Conservation (phyloP, 2,113 vertebrate genomes). For the Paramormyrops kingsleyae region DNA sequence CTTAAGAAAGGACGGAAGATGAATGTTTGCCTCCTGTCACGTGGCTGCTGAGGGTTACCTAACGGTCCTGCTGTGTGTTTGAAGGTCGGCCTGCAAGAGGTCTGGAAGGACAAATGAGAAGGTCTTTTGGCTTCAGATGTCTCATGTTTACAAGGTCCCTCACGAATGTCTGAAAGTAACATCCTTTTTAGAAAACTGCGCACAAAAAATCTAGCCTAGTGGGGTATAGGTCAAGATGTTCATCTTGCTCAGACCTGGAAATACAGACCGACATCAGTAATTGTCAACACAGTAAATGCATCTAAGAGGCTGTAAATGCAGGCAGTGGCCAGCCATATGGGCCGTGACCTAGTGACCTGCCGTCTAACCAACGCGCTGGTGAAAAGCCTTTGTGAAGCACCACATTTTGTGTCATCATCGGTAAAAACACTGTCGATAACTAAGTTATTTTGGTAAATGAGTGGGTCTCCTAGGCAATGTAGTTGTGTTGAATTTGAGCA, state of each 20-base stretch:
- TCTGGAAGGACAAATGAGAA: conserved; percentile 70
- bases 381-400: not conserved
- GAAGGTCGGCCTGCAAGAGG: conserved; percentile 76
- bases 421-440: not conserved
- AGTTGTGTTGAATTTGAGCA: not conserved
- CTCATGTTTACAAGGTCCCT: conserved; percentile 54
- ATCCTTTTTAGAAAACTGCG: conserved; percentile 31
- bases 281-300: not conserved
- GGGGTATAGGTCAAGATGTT: conserved; percentile 51
- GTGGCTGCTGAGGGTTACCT: conserved; percentile 81
- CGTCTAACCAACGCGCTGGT: not conserved
- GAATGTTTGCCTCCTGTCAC: conserved; percentile 73
- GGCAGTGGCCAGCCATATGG: not conserved
- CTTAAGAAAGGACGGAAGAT: conserved; percentile 57
- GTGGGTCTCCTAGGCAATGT: not conserved
- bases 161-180: conserved; percentile 44
- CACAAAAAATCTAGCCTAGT: conserved; percentile 44
- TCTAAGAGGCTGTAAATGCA: not conserved
- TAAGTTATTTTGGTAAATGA: not conserved
- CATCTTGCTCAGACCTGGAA: conserved; percentile 42
- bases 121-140: conserved; percentile 57
- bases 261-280: not conserved
- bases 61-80: conserved; percentile 79
- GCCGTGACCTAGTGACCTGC: not conserved
- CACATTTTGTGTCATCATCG: not conserved